Conservation (phyloP, 2,888 invertebrate species). For the Lucinisca nassula region DNA sequence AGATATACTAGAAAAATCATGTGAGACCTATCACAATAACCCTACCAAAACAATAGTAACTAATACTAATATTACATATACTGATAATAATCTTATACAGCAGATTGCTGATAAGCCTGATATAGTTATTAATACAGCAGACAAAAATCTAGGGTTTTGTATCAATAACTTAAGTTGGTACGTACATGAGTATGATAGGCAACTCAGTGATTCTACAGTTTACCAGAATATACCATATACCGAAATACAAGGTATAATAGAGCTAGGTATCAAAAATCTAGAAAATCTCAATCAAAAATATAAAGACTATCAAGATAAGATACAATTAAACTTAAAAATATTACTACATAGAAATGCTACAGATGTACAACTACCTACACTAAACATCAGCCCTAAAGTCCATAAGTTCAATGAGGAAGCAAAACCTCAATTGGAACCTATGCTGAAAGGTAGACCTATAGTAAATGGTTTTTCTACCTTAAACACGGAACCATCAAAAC, state of each 20-base stretch:
- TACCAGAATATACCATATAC: background rate
- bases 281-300: background rate
- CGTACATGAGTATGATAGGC: background rate
- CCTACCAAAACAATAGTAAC: background rate
- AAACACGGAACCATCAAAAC: background rate
- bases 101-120: background rate
- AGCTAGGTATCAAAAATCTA: background rate
- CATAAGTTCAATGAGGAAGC: no score
- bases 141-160: background rate
- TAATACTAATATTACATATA: background rate
- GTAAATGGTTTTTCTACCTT: background rate
- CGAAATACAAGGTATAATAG: background rate
- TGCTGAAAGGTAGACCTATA: background rate
- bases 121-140: background rate
- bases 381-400: background rate
- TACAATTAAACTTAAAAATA: background rate
- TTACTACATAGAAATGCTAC: background rate
- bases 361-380: background rate
- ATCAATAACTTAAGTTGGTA: background rate
- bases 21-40: background rate
- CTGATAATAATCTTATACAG: background rate
- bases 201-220: background rate
- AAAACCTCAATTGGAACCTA: no score
- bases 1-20: background rate
- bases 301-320: background rate